A percentile compares a stretch with the other conserved stretches of the same genome.
Conservation (phyloP, 53 echinoderm and acorn worm genomes). For the Mesocentrotus franciscanus region DNA sequence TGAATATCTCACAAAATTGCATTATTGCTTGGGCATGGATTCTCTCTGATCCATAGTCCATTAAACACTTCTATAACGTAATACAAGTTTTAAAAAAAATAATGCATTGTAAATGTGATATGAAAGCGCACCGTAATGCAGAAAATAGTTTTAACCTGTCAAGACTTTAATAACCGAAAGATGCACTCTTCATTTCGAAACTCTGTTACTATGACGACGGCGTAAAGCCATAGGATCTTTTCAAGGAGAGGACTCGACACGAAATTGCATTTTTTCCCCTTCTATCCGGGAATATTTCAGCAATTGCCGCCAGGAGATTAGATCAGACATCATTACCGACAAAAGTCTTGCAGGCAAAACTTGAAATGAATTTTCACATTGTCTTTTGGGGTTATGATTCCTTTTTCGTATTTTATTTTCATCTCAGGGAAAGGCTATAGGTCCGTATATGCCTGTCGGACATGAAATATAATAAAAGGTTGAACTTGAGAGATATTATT, state of each 20-base stretch:
- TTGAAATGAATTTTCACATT: conserved; percentile 2
- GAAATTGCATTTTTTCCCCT: conserved; percentile 34
- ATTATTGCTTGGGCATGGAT: too few species aligned
- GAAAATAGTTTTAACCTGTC: background rate
- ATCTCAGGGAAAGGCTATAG: conserved; percentile 23
- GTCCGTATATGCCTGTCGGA: background rate
- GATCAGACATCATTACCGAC: conserved; percentile 43
- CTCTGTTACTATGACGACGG: background rate
- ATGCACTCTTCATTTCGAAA: background rate
- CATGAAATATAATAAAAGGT: background rate
- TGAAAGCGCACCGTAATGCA: background rate
- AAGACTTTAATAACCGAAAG: conserved; percentile 16
- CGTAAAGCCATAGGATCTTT: conserved; percentile 3
- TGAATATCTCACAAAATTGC: too few species aligned
- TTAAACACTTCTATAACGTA: too few species aligned
- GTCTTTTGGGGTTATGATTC: conserved; percentile 12
- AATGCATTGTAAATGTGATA: too few species aligned
- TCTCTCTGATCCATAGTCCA: too few species aligned
- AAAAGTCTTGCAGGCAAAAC: background rate
- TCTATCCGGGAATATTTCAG: conserved; percentile 9
- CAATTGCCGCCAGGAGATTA: conserved; percentile 24
- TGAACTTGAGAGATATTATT: conserved; percentile 23
- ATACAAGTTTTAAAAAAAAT: too few species aligned
- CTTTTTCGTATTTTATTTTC: background rate
- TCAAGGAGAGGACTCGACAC: background rate